Evolutionary conservation across 2,888 invertebrate species (phyloP).

Genomic region (Lycaena phlaeas): DNA sequence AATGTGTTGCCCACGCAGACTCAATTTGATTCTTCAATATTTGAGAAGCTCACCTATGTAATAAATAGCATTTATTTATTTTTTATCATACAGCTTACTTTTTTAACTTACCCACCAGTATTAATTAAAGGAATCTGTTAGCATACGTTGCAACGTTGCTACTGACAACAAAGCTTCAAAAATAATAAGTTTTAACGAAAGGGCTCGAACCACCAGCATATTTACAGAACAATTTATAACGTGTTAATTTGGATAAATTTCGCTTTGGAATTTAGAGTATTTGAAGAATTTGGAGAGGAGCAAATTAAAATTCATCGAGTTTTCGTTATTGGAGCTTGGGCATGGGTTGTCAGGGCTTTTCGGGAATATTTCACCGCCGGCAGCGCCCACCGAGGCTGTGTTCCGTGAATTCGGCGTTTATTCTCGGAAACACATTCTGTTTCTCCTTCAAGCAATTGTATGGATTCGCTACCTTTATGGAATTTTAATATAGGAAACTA

Average conservation of each 20-base stretch:
- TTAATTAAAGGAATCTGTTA: too few relatives aligned
- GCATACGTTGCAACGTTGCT: too few relatives aligned
- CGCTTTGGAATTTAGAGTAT: slow-evolving; percentile 5
- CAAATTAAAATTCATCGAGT: slow-evolving; percentile 11
- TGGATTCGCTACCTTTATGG: slow-evolving; percentile 32
- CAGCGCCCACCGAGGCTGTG: slow-evolving; percentile 16
- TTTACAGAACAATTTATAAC: slow-evolving; percentile 3
- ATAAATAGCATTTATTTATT: too few relatives aligned
- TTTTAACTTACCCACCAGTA: too few relatives aligned
- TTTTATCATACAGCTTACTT: too few relatives aligned
- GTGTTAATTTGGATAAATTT: slow-evolving; percentile 6
- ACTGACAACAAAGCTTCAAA: too few relatives aligned
- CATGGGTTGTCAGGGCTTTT: neutral
- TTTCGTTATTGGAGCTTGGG: slow-evolving; percentile 9
- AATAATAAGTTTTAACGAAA: too few relatives aligned
- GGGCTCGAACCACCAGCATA: slow-evolving; percentile 8
- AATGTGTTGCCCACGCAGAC: too few relatives aligned
- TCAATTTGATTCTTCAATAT: too few relatives aligned
- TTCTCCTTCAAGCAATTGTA: slow-evolving; percentile 35
- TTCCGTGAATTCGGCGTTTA: slow-evolving; percentile 27
- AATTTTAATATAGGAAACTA: slow-evolving; percentile 12
- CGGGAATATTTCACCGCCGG: slow-evolving; percentile 13
- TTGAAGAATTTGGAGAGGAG: slow-evolving; percentile 5
- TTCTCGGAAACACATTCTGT: slow-evolving; percentile 35
- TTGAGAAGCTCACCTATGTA: too few relatives aligned